These are phyloP conservation scores for Octodon degus DNA, from an alignment of 2,113 vertebrate genomes.

Conservation along the genomic window DNA sequence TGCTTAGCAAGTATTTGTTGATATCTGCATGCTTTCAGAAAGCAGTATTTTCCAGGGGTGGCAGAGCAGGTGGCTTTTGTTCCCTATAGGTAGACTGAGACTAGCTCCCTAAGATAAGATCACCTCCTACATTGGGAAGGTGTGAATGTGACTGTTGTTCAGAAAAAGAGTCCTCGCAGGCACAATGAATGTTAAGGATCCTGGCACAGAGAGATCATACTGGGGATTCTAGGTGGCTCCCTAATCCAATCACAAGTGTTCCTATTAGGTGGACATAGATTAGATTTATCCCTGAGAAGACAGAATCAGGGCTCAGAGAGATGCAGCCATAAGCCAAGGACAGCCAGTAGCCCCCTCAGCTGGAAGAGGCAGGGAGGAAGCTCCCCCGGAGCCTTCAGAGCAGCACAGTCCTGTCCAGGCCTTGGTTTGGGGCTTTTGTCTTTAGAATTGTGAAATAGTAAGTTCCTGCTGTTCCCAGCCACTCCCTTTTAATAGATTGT, in stretches of 20 bases:
- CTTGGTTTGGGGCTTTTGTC: not conserved
- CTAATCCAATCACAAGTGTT: not conserved
- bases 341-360: too few species aligned
- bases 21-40: not conserved
- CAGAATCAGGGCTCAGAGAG: not conserved
- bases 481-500: rapidly evolving
- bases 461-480: not conserved
- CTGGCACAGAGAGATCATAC: not conserved
- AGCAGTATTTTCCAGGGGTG: not conserved
- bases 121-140: not conserved
- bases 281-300: not conserved
- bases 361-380: not conserved
- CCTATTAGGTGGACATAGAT: not conserved
- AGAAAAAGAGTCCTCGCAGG: not conserved
- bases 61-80: not conserved
- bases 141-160: not conserved
- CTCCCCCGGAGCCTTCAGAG: not conserved
- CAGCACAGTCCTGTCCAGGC: rapidly evolving
- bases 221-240: not conserved
- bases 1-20: not conserved
- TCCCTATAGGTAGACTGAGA: not conserved
- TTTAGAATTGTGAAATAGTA: not conserved
- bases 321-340: not conserved
- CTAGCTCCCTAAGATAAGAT: too few species aligned
- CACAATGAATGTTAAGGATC: not conserved